These are phyloP conservation scores for Tenebrosternarchus preto DNA, from an alignment of 2,113 vertebrate genomes.

Conservation along the genomic window DNA sequence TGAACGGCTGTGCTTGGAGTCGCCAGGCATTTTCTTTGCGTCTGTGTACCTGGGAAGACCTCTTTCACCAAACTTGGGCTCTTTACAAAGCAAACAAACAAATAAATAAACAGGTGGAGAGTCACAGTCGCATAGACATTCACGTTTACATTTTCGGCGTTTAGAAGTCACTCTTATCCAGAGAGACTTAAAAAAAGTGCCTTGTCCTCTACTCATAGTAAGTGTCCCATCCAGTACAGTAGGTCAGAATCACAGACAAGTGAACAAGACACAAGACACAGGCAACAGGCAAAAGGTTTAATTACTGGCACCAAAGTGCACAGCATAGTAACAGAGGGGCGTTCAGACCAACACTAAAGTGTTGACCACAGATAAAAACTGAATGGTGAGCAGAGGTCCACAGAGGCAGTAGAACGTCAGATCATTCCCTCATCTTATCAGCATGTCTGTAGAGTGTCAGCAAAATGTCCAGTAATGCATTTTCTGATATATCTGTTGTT, in stretches of 20 bases:
- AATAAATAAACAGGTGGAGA: conserved; percentile 35
- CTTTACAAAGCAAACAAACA: conserved; percentile 32
- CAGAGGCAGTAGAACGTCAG: conserved; percentile 29
- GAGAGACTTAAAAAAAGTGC: no score
- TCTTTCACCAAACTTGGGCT: conserved; percentile 57
- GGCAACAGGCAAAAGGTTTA: no score
- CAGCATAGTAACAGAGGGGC: no score
- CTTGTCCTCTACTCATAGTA: no score
- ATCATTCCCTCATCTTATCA: conserved; percentile 17
- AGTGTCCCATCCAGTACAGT: no score
- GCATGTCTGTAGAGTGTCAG: neutral
- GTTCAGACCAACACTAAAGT: neutral
- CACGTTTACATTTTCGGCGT: no score
- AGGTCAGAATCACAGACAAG: no score
- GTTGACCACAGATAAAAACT: neutral
- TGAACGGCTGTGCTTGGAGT: conserved; percentile 69
- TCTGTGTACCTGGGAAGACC: conserved; percentile 56
- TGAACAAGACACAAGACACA: no score
- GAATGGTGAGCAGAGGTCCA: conserved; percentile 6
- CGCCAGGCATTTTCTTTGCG: conserved; percentile 65
- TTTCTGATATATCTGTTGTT: conserved; percentile 21
- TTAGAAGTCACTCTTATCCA: no score
- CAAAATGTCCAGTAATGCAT: conserved; percentile 32
- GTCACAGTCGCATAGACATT: neutral
- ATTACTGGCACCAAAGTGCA: neutral